Base-by-base conservation (phyloP, 1,140 invertebrate genomes). In the Euschistus heros region DNA sequence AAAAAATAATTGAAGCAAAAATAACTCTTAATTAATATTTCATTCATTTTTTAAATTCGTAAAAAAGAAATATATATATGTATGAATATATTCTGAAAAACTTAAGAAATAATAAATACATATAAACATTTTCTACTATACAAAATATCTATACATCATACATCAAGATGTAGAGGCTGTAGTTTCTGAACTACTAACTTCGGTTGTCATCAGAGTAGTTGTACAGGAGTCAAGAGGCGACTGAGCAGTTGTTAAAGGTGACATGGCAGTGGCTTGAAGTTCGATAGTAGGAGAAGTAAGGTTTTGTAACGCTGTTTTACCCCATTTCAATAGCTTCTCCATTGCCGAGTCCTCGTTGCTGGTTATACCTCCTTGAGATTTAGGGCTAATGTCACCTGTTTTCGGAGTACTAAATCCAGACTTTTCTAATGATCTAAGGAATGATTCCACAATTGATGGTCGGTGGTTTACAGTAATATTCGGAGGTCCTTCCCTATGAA, bases 401-500 rank as follows among this genome's bases (percentile, higher is more conserved):
- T 8, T 27, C 26, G 54, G 14, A 17, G 54, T 57, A 6, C 24
- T 57, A 17, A 57, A 24, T 26, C 54, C 54, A 26, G 54, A n/a
- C 26, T 60, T 64, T 37, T 61, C 30, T 24, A 67, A 50, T n/a
- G 55, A 20, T 17, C 47, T 67, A 2, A 65, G 54, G 46, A 67
- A 60, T 18, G 54, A 61, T 50, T 64, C 69, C 18, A 69, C 68
- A 8, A 67, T 64, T 6, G 65, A 68, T 18, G 64, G 69, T 59
- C 66, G 66, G 60, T 69, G 68, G 5, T 54, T 64, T 24, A 68
- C 26, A 15, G 73, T 75, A 10, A 69, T 64, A 62, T 81, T 80
- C 10, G 82, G 83, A 17, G 85, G 84, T 18, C 79, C 78, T 69
- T 81, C 78, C 68, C 79, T 77, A 67, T 86, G 84, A 5, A 86